These are phyloP conservation scores for Chrysogorgia sp. DNA, from an alignment of 92 coral and sea anemone species.

Conservation along the genomic window DNA sequence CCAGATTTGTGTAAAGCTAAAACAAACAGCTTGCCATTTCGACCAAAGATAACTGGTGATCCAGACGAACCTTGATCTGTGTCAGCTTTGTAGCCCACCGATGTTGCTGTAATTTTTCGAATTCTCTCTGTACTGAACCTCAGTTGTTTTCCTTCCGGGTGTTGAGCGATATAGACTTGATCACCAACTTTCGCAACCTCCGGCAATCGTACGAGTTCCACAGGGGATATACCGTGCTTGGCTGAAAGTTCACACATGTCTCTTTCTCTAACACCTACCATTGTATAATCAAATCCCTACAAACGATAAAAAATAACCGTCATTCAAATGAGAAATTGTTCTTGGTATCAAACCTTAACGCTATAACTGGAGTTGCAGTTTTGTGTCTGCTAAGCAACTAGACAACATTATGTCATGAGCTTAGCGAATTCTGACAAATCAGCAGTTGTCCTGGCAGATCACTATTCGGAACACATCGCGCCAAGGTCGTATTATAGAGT, in stretches of 20 bases:
- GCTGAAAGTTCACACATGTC: not conserved
- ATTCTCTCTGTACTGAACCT: not conserved
- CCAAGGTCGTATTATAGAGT: too few relatives aligned
- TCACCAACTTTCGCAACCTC: not conserved
- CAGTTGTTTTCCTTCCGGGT: conserved; percentile 7
- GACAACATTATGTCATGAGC: too few relatives aligned
- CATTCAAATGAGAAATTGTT: too few relatives aligned
- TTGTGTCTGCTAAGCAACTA: too few relatives aligned
- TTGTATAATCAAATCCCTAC: conserved; percentile 25
- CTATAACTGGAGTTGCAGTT: too few relatives aligned
- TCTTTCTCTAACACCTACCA: conserved; percentile 2
- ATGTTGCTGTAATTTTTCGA: not conserved
- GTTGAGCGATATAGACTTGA: conserved; percentile 20
- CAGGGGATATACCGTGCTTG: not conserved
- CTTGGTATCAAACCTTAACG: too few relatives aligned
- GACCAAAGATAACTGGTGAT: conserved; percentile 18
- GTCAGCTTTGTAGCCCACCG: conserved; percentile 33
- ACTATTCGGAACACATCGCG: too few relatives aligned
- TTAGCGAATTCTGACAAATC: too few relatives aligned
- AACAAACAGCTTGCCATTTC: not conserved
- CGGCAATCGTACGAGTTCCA: not conserved
- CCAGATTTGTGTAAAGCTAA: conserved; percentile 33
- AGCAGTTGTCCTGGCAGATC: too few relatives aligned
- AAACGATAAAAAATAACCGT: conserved; percentile 1
- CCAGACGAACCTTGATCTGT: conserved; percentile 31